Percentiles rank a stretch among this genome's conserved stretches.
phyloP scores from a whole-genome alignment of 2,888 invertebrate genomes.

The Diogma glabrata region DNA sequence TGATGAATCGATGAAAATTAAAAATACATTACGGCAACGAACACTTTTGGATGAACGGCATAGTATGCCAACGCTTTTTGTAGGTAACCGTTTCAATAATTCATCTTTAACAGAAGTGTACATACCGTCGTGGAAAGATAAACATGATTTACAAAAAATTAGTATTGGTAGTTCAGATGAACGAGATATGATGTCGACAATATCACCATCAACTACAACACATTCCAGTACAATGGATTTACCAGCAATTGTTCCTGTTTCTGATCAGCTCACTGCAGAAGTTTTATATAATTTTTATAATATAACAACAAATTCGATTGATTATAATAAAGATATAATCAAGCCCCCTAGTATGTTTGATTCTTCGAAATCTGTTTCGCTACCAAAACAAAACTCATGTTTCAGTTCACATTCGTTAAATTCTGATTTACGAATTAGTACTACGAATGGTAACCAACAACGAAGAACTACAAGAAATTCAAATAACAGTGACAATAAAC shows the following conservation, averaged over 20 bases:
- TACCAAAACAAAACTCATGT: conserved; percentile 25
- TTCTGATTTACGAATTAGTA: conserved; percentile 41
- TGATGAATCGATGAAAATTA: conserved; percentile 46
- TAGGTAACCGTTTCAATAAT: conserved; percentile 45
- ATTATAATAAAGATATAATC: conserved; percentile 28
- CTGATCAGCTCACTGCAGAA: conserved; percentile 42
- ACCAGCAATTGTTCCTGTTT: conserved; percentile 38
- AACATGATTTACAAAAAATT: conserved; percentile 28
- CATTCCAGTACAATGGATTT: conserved; percentile 47
- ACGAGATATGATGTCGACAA: conserved; percentile 5
- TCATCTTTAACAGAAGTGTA: conserved; percentile 43
- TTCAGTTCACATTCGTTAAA: conserved; percentile 44
- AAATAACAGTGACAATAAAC: conserved; percentile 7
- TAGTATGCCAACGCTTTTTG: conserved; percentile 54
- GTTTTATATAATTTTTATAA: conserved; percentile 39
- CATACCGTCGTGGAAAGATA: conserved; percentile 40
- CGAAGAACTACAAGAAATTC: too few species aligned
- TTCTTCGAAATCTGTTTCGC: conserved; percentile 32
- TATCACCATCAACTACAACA: conserved; percentile 32
- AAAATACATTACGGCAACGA: conserved; percentile 28
- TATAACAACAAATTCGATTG: conserved; percentile 16
- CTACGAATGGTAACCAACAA: too few species aligned
- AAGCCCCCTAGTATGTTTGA: conserved; percentile 51
- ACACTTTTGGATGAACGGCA: conserved; percentile 40
- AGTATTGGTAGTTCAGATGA: conserved; percentile 24